These are phyloP conservation scores for Pantherophis vulpinus DNA, from an alignment of 2,797 vertebrate genomes.

Conservation along the genomic window DNA sequence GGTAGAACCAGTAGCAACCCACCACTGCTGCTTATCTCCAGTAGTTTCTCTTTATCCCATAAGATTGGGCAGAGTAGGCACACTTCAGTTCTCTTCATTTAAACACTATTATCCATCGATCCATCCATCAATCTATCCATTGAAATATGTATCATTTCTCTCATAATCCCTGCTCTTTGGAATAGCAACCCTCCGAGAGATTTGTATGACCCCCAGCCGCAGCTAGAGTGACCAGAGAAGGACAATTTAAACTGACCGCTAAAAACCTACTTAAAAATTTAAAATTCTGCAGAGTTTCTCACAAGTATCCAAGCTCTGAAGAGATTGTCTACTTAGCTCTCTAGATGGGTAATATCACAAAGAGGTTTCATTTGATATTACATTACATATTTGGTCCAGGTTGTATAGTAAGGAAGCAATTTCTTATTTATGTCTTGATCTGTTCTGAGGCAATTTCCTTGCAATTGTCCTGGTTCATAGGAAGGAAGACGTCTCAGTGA, in stretches of 20 bases:
- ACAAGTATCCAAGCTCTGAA: background rate
- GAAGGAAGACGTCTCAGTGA: background rate
- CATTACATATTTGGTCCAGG: background rate
- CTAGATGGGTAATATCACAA: background rate
- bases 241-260: background rate
- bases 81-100: background rate
- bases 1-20: too few relatives aligned
- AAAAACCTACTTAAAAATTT: background rate
- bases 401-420: background rate
- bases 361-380: background rate
- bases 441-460: background rate
- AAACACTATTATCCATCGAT: background rate
- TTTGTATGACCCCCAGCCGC: background rate
- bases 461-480: background rate
- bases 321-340: background rate
- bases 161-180: background rate
- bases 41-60: background rate
- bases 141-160: background rate
- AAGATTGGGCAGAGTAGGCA: background rate
- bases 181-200: background rate
- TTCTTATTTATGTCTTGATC: background rate
- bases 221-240: background rate
- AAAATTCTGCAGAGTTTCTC: background rate
- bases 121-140: background rate
- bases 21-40: background rate